Evolutionary conservation across 1,140 invertebrate genomes (phyloP), one percentile per base, ranked within the genome.

Genomic region (Agraylea sexmaculata): DNA sequence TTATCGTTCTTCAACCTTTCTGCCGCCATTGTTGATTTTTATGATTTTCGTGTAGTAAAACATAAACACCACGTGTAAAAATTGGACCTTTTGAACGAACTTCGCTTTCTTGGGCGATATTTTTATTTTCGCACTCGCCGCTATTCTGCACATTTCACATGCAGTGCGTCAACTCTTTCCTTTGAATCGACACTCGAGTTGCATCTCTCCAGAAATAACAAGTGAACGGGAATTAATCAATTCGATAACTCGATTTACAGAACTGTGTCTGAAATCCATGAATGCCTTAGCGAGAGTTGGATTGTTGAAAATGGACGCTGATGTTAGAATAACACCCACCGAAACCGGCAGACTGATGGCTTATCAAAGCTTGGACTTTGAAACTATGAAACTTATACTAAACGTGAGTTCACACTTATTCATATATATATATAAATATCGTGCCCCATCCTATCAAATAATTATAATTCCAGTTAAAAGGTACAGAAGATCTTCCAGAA

Each of bases 321-420:
- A 62, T 1, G 63, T 70, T 45, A 66, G 69, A 43, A 63, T 80
- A 8, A 56, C 64, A 40, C 63, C 75, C 1, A 79, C 76, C 2
- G 62, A 67, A 21, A 60, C 65, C 3, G 78, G 79, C 0, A 58
- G 60, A 21, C 62, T 82, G 8, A 80, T 83, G 78, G 76, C 78
- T 2, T 53, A 70, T 7, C 74, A 74, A 50, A 80, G 74, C 47
- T 59, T 83, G 36, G 69, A 73, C 21, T 73, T 77, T 53, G 69
- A 71, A 42, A 81, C 78, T 5, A 80, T 81, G 74, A 75, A 76
- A 45, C 53, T 59, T 15, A 74, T 77, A 45, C 62, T 66, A 55
- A 60, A 70, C 57, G 68, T 73, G 55, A 49, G 41, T 21, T 17
- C 11, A 19, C n/a, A 19, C 12, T 20, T 20, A 33, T n/a, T 6